Base-by-base conservation (phyloP, 2,888 invertebrate species). In the Andrena fulva region DNA sequence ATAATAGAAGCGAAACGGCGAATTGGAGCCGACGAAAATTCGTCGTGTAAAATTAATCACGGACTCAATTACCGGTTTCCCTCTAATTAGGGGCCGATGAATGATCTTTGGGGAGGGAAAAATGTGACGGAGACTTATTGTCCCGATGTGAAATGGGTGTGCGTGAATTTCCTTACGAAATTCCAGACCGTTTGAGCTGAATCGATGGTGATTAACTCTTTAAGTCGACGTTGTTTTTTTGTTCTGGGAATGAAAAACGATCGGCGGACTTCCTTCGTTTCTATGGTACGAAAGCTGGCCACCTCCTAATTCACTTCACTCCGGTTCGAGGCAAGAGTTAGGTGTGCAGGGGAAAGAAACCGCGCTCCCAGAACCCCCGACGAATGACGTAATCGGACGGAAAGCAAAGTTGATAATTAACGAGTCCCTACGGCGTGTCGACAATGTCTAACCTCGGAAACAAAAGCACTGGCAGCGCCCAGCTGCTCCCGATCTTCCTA, bases 21-120 rank as follows among this genome's bases (percentile, higher is more conserved):
- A 72, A 71, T 60, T 59, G 31, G 54, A 64, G 33, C 27, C 63
- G 76, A 71, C 64, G 77, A 80, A 80, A 85, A 82, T 83, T 85
- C 78, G 60, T 60, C 77, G 70, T 84, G 79, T 62, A 82, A 86
- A 88, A 88, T 86, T 86, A 82, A 88, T 86, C 77, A 67, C 35
- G 10, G 71, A 72, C 69, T 88, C 82, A 88, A 88, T 86, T 88
- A 80, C 81, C 48, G 78, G 48, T 63, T 73, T 75, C 27, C 75
- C 77, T 59, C 83, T 82, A 86, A 85, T 86, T 85, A 79, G 73
- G 60, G 27, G 56, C 33, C 56, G 70, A 75, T 70, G 72, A 84
- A 75, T 76, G 80, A 72, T 63, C 33, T 60, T 42, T 24, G 48
- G 31, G n/a, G 10, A 24, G 33, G 24, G 56, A 70, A 59, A 33